phyloP scores from a whole-genome alignment of 1,140 invertebrate genomes.

The Amyelois transitella region DNA sequence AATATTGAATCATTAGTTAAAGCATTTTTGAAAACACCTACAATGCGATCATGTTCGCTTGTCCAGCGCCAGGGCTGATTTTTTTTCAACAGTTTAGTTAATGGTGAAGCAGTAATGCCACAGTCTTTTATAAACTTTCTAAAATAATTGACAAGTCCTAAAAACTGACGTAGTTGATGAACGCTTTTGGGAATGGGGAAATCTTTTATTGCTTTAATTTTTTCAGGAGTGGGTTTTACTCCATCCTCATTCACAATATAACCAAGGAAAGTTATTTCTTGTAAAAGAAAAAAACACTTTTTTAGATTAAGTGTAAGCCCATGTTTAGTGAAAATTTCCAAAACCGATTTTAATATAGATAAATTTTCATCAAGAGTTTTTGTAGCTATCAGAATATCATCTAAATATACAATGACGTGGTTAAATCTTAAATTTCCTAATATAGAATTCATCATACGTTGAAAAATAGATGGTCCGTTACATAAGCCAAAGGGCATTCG shows the following conservation, averaged over 20 bases:
- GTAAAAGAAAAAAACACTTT: constrained; percentile 14
- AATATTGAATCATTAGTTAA: constrained; percentile 11
- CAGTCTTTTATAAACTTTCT: constrained; percentile 38
- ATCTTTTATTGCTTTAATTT: constrained; percentile 16
- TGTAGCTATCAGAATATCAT: constrained; percentile 26
- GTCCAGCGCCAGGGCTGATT: constrained; percentile 21
- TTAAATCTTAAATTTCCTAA: constrained; percentile 14
- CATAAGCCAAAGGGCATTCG: constrained; percentile 24
- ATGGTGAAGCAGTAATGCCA: constrained; percentile 22
- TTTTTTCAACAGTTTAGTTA: constrained; percentile 33
- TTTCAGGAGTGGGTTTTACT: constrained; percentile 12
- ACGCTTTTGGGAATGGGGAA: constrained; percentile 32
- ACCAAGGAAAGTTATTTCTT: constrained; percentile 13
- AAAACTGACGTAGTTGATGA: constrained; percentile 26
- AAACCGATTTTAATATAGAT: constrained; percentile 6
- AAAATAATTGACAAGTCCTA: constrained; percentile 30
- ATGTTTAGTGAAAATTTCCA: constrained; percentile 14
- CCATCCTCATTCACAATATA: constrained; percentile 11
- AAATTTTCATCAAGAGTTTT: constrained; percentile 17
- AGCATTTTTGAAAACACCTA: constrained; percentile 5
- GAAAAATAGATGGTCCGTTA: constrained; percentile 18
- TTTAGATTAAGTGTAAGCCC: constrained; percentile 13
- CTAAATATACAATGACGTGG: constrained; percentile 20
- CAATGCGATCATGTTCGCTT: constrained; percentile 5
- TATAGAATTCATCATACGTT: constrained; percentile 18